Evolutionary conservation across 2,888 invertebrate species (phyloP).

Genomic region (Caenorhabditis angaria): DNA sequence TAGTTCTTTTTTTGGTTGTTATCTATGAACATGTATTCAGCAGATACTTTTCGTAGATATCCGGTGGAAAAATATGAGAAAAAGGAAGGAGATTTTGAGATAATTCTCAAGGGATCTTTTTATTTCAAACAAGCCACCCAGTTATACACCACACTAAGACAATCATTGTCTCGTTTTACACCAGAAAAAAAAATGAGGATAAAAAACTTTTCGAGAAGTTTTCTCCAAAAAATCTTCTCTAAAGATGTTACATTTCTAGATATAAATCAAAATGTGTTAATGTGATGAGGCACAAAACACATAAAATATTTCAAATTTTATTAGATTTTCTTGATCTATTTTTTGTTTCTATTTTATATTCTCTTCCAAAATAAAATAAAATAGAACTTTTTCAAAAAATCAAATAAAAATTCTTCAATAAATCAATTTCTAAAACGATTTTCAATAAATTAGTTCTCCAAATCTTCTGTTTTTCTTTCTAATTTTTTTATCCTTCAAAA

Average conservation of each 20-base stretch:
- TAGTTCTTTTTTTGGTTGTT: background rate
- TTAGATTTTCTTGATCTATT: background rate
- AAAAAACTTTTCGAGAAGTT: too few species aligned
- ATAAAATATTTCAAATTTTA: background rate
- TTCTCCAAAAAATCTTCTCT: too few species aligned
- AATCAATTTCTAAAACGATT: background rate
- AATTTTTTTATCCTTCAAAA: background rate
- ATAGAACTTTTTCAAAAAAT: too few species aligned
- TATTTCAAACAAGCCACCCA: background rate
- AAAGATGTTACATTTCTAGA: background rate
- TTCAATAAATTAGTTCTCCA: background rate
- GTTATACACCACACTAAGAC: background rate
- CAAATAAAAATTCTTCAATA: too few species aligned
- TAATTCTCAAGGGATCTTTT: background rate
- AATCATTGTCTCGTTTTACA: conserved; percentile 4
- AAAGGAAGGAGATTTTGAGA: background rate
- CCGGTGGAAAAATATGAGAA: background rate
- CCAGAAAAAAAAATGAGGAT: too few species aligned
- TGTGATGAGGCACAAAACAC: background rate
- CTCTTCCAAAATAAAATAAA: too few species aligned
- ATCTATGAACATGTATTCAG: background rate
- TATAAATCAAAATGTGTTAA: background rate
- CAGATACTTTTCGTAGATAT: conserved; percentile 1
- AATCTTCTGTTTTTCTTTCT: background rate
- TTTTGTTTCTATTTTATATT: background rate